Conservation (phyloP, 2,113 vertebrate genomes). For the Hyaena hyaena region DNA sequence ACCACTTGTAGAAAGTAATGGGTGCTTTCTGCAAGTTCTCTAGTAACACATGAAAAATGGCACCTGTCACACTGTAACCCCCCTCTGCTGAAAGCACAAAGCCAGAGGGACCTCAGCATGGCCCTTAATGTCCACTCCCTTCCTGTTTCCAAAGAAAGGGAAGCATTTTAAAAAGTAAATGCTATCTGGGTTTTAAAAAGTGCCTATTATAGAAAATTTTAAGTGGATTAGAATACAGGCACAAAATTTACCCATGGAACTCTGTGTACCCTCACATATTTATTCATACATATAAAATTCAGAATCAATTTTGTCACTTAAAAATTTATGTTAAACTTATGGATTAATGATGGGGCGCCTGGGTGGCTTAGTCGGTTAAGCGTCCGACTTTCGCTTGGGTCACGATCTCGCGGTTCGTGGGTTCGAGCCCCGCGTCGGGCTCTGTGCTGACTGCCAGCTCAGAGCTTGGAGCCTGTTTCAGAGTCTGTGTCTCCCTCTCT, state of each 20-base stretch:
- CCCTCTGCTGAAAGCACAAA: constrained; percentile 46
- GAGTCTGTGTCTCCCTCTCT: too few species aligned
- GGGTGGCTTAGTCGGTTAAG: too few species aligned
- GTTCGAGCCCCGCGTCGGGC: too few species aligned
- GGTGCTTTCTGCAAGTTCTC: constrained; percentile 30
- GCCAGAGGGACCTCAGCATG: background rate
- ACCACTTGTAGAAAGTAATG: background rate
- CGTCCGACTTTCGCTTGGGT: too few species aligned
- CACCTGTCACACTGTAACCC: background rate
- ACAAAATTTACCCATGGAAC: background rate
- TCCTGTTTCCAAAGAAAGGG: background rate
- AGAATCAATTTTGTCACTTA: constrained; percentile 7
- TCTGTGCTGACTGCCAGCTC: too few species aligned
- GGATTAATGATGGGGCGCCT: too few species aligned
- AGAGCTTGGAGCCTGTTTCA: too few species aligned
- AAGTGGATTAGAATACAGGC: background rate
- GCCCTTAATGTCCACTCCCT: background rate
- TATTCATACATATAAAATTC: constrained; percentile 28
- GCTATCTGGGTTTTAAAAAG: background rate
- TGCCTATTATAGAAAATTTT: background rate
- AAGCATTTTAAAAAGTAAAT: background rate
- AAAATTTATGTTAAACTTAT: background rate
- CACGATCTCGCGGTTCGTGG: too few species aligned
- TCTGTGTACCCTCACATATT: background rate
- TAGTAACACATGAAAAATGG: background rate